phyloP scores from a whole-genome alignment of 2,797 vertebrate species.

The Diceros bicornis region DNA sequence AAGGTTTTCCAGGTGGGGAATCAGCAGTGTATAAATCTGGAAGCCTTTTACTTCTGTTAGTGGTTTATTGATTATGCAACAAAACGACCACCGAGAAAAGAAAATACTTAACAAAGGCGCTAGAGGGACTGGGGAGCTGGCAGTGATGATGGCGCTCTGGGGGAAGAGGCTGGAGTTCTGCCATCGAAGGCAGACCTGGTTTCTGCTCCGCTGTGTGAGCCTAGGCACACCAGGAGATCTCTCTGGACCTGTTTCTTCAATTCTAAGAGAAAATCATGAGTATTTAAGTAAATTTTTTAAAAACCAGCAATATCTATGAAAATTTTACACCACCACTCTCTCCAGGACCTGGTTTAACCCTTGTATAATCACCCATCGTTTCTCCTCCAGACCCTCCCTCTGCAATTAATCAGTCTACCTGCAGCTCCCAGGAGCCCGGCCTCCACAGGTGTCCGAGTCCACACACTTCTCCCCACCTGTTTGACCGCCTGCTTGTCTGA shows the following conservation, averaged over 20 bases:
- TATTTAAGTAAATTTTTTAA: not conserved
- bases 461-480: not conserved
- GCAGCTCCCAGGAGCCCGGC: not conserved
- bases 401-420: fast-evolving
- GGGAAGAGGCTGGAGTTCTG: not conserved
- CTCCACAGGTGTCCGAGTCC: not conserved
- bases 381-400: not conserved
- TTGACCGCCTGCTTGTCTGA: not conserved
- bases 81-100: slow-evolving; percentile 48
- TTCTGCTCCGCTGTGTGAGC: not conserved
- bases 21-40: slow-evolving; percentile 64
- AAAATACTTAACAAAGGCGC: slow-evolving; percentile 20
- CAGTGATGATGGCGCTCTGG: not conserved
- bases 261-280: not conserved
- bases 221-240: not conserved
- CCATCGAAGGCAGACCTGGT: not conserved
- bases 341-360: not conserved
- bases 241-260: not conserved
- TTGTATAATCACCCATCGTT: fast-evolving
- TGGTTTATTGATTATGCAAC: slow-evolving; percentile 70
- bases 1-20: slow-evolving; percentile 56
- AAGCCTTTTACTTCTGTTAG: slow-evolving; percentile 70
- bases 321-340: not conserved
- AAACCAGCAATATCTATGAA: not conserved
- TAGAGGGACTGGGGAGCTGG: not conserved